Conservation (phyloP, 2,113 vertebrate genomes). For the Promerops cafer region DNA sequence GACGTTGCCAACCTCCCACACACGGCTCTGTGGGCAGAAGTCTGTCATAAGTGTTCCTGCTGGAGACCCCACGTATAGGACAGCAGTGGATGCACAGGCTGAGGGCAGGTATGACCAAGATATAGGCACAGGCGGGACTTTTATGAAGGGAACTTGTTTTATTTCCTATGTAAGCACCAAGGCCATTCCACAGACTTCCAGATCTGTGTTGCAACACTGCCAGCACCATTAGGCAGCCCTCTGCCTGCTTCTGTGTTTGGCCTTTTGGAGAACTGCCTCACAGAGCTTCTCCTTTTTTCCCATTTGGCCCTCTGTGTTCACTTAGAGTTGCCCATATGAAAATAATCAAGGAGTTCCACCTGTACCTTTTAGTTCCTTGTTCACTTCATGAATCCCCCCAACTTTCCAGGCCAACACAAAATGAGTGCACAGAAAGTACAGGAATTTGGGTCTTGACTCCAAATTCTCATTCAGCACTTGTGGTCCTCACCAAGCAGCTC, state of each 20-base stretch:
- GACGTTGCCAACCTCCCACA: not conserved
- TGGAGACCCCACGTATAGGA: not conserved
- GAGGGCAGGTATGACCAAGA: not conserved
- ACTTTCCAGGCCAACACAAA: not conserved
- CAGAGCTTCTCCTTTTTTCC: not conserved
- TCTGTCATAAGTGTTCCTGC: not conserved
- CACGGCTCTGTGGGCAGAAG: not conserved
- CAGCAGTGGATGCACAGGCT: not conserved
- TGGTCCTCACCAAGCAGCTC: not conserved
- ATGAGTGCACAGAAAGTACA: not conserved
- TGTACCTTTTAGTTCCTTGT: not conserved
- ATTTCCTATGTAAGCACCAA: not conserved
- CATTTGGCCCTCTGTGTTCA: not conserved
- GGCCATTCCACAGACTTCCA: not conserved
- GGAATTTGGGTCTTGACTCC: not conserved
- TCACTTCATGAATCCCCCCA: not conserved
- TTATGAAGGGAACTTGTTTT: not conserved
- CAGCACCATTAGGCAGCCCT: not conserved
- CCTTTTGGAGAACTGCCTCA: not conserved
- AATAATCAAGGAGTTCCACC: not conserved
- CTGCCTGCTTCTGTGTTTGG: not conserved
- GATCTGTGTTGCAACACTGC: not conserved
- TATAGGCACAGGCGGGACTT: not conserved
- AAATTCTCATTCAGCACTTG: not conserved
- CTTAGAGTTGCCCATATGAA: not conserved